A percentile compares a stretch with the other conserved stretches of the same genome.
Conservation (phyloP, 2,888 invertebrate species). For the Hololepta plana region DNA sequence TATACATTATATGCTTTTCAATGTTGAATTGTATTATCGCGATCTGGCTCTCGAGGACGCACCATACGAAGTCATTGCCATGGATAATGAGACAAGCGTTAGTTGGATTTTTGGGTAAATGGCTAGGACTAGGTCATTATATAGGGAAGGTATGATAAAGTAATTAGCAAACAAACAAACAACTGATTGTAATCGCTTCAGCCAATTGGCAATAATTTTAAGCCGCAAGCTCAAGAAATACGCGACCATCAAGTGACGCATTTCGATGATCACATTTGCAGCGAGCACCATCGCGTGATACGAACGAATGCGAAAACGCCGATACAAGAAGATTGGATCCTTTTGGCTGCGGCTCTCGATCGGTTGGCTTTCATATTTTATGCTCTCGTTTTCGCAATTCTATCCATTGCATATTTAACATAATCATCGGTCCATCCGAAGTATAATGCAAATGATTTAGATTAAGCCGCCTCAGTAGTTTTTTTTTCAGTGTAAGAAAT, state of each 20-base stretch:
- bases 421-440: no score
- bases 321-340: constrained; percentile 41
- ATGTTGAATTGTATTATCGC: constrained; percentile 33
- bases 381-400: constrained; percentile 32
- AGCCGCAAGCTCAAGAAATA: constrained; percentile 28
- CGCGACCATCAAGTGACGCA: constrained; percentile 24
- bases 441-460: no score
- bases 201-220: no score
- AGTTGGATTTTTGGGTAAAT: constrained; percentile 26
- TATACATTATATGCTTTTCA: constrained; percentile 34
- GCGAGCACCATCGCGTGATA: no score
- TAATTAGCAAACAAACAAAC: no score
- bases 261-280: constrained; percentile 24
- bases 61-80: constrained; percentile 29
- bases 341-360: constrained; percentile 43
- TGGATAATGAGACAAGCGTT: constrained; percentile 31
- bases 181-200: no score
- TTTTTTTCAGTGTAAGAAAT: no score
- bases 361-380: constrained; percentile 39
- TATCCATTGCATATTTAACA: constrained; percentile 32
- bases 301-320: no score
- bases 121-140: constrained; percentile 26
- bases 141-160: constrained; percentile 28
- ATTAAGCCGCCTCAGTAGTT: no score
- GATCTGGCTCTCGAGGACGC: constrained; percentile 31